Conservation (phyloP, 2,113 vertebrate species). For the Paralichthys olivaceus region DNA sequence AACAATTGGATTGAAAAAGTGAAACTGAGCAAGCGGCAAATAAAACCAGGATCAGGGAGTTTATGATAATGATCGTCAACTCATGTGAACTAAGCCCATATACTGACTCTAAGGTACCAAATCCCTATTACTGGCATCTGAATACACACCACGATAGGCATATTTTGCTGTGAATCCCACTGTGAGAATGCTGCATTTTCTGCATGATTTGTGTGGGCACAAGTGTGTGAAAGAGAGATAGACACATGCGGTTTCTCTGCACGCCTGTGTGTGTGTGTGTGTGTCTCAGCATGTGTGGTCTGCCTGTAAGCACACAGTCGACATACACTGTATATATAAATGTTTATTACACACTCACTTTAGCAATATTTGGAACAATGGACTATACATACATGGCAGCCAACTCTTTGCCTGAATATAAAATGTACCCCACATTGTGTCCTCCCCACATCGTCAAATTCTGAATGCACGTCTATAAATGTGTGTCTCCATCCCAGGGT, state of each 20-base stretch:
- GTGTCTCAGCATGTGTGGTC: conserved; percentile 44
- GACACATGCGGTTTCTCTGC: conserved; percentile 12
- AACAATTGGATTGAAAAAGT: neutral
- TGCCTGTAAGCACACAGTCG: neutral
- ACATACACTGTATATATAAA: neutral
- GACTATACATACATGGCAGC: neutral
- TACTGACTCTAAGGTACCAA: conserved; percentile 34
- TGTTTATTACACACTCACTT: neutral
- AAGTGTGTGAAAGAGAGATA: conserved; percentile 39
- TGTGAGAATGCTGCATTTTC: conserved; percentile 55
- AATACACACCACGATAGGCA: conserved; percentile 29
- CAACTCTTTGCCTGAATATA: neutral
- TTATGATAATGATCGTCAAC: conserved; percentile 51
- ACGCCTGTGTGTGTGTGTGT: conserved; percentile 6
- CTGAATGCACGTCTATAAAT: neutral
- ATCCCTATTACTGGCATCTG: conserved; percentile 52
- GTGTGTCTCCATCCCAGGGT: conserved; percentile 83
- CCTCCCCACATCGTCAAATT: neutral
- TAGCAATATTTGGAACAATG: conserved; percentile 3
- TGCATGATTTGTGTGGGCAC: conserved; percentile 50
- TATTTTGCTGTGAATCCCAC: conserved; percentile 45
- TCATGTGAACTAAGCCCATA: conserved; percentile 40
- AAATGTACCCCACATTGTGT: neutral
- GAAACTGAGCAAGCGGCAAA: conserved; percentile 8
- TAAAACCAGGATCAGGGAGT: conserved; percentile 40